Evolutionary conservation across 2,888 invertebrate genomes (phyloP).

Genomic region (Adelognathus sp.): DNA sequence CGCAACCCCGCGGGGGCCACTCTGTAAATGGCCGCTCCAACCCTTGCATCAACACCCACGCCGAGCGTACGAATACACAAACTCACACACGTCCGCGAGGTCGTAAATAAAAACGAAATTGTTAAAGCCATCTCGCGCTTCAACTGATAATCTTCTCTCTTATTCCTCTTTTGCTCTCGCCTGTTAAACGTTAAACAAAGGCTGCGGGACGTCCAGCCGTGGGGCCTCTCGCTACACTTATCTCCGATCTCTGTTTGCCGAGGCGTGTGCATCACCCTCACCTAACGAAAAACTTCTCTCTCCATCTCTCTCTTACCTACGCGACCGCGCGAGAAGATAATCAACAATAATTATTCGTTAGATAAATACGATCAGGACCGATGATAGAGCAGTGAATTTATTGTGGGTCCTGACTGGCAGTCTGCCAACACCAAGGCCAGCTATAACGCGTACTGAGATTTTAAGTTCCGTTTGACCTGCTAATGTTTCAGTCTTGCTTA

Average conservation of each 20-base stretch:
- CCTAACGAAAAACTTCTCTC: constrained; percentile 51
- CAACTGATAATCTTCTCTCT: background rate
- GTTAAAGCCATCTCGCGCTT: constrained; percentile 68
- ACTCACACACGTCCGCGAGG: constrained; percentile 57
- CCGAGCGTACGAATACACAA: no score
- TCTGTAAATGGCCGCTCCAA: constrained; percentile 75
- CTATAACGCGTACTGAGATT: constrained; percentile 16
- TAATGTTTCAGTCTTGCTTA: constrained; percentile 1
- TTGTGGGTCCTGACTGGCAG: constrained; percentile 42
- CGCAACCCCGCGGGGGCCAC: constrained; percentile 62
- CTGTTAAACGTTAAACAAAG: constrained; percentile 73
- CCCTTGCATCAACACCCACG: constrained; percentile 76
- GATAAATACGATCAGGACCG: constrained; percentile 77
- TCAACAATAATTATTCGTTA: constrained; percentile 79
- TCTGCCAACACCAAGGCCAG: constrained; percentile 7
- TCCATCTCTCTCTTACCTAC: constrained; percentile 61
- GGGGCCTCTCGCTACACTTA: constrained; percentile 66
- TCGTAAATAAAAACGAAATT: constrained; percentile 79
- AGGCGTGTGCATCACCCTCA: constrained; percentile 73
- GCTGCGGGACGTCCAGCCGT: constrained; percentile 69
- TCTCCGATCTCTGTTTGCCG: constrained; percentile 77
- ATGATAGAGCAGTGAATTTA: constrained; percentile 69
- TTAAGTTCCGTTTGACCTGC: constrained; percentile 9
- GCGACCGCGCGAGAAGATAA: constrained; percentile 69
- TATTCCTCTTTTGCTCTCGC: background rate